Conservation (phyloP, 2,113 vertebrate genomes). For the Rhea pennata region DNA sequence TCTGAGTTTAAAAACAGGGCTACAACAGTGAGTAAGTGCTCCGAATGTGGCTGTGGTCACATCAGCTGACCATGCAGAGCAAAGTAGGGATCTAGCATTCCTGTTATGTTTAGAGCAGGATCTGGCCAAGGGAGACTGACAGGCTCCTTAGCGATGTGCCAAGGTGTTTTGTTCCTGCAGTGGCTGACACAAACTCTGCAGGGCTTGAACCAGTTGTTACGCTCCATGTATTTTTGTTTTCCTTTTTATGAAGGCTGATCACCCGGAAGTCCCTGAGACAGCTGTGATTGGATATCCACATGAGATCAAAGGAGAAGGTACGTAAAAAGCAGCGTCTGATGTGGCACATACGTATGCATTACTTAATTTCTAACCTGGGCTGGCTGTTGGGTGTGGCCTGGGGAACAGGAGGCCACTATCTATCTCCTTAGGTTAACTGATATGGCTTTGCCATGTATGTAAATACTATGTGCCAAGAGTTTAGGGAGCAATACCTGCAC, state of each 20-base stretch:
- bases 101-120: neutral
- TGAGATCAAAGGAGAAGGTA: conserved; percentile 93
- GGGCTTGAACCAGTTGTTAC: neutral
- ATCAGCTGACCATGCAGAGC: neutral
- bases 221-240: neutral
- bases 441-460: neutral
- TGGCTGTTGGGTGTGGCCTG: neutral
- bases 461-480: neutral
- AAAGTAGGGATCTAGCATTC: neutral
- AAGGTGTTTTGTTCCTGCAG: neutral
- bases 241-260: conserved; percentile 81
- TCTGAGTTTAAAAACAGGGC: neutral
- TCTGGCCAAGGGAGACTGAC: neutral
- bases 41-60: accelerated
- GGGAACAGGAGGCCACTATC: neutral
- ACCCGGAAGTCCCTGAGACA: conserved; percentile 89
- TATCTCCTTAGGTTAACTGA: neutral
- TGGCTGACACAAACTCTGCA: neutral
- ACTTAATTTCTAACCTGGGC: neutral
- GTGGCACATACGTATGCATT: neutral
- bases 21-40: neutral
- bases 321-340: neutral
- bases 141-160: neutral
- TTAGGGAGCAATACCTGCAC: neutral
- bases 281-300: conserved; percentile 91